Percentiles rank a stretch among this genome's conserved stretches.
Evolutionary conservation across 64 coral and sea anemone species (phyloP).

Genomic region (Montipora cactus): DNA sequence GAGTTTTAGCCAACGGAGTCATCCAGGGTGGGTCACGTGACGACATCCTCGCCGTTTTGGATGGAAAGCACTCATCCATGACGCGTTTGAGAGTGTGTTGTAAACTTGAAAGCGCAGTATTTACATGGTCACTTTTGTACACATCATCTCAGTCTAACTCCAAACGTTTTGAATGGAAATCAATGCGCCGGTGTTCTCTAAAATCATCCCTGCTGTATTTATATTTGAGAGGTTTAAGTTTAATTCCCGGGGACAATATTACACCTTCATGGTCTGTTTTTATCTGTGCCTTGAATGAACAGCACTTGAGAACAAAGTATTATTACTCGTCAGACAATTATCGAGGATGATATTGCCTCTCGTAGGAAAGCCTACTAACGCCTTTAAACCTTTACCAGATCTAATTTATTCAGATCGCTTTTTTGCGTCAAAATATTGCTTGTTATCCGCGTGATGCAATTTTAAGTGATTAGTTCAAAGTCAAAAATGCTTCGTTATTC

Average conservation of each 20-base stretch:
- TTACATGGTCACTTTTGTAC: not conserved
- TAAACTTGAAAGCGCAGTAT: not conserved
- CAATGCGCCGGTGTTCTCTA: conserved; percentile 59
- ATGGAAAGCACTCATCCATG: conserved; percentile 45
- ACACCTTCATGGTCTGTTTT: conserved; percentile 14
- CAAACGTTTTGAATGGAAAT: conserved; percentile 69
- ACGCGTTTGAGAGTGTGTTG: not conserved
- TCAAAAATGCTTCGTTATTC: too few species aligned
- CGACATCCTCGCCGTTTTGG: conserved; percentile 42
- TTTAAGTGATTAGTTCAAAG: too few species aligned
- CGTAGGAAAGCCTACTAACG: conserved; percentile 64
- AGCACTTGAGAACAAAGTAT: conserved; percentile 42
- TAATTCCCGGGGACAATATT: too few species aligned
- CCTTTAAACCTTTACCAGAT: not conserved
- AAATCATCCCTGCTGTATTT: conserved; percentile 49
- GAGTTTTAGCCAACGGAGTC: conserved; percentile 55
- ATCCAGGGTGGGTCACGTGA: conserved; percentile 69
- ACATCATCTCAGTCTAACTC: conserved; percentile 29
- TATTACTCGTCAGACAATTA: conserved; percentile 59
- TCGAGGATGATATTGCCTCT: conserved; percentile 50
- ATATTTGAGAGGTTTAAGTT: too few species aligned
- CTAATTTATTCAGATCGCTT: too few species aligned
- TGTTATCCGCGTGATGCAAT: too few species aligned
- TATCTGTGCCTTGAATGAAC: conserved; percentile 32
- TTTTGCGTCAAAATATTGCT: too few species aligned